Evolutionary conservation across 2,888 invertebrate genomes (phyloP).

Genomic region (Drosophila anomalata): DNA sequence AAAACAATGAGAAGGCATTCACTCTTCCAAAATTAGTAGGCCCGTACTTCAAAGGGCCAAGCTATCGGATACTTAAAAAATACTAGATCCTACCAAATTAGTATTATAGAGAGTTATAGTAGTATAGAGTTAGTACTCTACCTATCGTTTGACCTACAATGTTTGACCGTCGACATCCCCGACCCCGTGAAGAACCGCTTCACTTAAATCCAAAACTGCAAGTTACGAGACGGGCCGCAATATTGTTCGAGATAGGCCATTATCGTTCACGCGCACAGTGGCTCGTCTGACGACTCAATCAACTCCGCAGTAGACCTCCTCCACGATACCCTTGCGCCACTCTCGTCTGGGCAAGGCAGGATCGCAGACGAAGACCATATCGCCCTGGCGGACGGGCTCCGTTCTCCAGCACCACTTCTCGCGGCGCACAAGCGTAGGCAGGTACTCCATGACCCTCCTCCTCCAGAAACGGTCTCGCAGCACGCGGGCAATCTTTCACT

Average conservation of each 20-base stretch:
- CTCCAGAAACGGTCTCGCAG: constrained; percentile 17
- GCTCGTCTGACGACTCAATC: constrained; percentile 5
- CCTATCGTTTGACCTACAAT: no score
- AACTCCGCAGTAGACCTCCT: not conserved
- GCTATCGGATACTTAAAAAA: no score
- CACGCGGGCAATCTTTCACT: constrained; percentile 6
- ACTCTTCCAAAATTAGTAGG: no score
- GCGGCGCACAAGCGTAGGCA: constrained; percentile 15
- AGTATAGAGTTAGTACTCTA: no score
- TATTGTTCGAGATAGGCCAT: not conserved
- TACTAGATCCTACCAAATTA: no score
- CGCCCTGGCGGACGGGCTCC: constrained; percentile 6
- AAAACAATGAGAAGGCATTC: no score
- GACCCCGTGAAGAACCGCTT: no score
- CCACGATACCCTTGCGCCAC: constrained; percentile 3
- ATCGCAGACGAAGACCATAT: no score
- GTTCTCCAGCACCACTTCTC: constrained; percentile 14
- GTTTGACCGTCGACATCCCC: no score
- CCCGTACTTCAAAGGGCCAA: no score
- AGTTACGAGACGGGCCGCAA: constrained; percentile 9
- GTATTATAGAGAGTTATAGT: no score
- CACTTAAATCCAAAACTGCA: constrained; percentile 10
- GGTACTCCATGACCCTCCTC: constrained; percentile 17
- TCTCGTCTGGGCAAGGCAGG: no score
- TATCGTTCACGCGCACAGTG: not conserved